phyloP scores from a whole-genome alignment of 2,113 vertebrate species.

The Pelvicachromis taeniatus region DNA sequence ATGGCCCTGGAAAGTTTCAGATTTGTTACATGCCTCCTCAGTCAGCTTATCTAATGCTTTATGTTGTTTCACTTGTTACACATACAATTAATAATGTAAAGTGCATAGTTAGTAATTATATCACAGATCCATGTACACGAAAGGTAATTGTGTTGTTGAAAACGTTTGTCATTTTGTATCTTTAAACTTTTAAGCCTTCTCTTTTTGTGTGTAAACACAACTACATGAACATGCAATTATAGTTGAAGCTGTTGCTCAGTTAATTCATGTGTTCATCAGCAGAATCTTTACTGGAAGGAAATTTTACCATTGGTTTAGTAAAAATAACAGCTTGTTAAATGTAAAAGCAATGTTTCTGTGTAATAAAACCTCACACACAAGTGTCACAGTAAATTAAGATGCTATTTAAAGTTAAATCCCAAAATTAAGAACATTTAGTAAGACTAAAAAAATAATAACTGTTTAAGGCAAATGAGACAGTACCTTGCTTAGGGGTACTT shows the following conservation, averaged over 20 bases:
- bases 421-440: too few relatives aligned
- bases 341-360: neutral
- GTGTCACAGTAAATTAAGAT: neutral
- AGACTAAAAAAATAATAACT: too few relatives aligned
- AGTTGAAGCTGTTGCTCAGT: neutral
- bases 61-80: neutral
- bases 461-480: too few relatives aligned
- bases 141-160: neutral
- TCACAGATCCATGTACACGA: neutral
- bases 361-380: neutral
- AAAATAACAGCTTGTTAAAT: neutral
- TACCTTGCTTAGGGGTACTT: too few relatives aligned
- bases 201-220: neutral
- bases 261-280: neutral
- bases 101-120: neutral
- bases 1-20: constrained; percentile 34
- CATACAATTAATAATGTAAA: neutral
- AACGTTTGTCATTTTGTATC: neutral
- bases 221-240: neutral
- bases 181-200: neutral
- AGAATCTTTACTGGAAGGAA: neutral
- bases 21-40: neutral
- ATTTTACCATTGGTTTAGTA: neutral
- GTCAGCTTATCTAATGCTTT: neutral
- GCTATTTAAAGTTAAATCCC: neutral